Evolutionary conservation across 2,888 invertebrate genomes (phyloP).

Genomic region (Caenorhabditis imperialis): DNA sequence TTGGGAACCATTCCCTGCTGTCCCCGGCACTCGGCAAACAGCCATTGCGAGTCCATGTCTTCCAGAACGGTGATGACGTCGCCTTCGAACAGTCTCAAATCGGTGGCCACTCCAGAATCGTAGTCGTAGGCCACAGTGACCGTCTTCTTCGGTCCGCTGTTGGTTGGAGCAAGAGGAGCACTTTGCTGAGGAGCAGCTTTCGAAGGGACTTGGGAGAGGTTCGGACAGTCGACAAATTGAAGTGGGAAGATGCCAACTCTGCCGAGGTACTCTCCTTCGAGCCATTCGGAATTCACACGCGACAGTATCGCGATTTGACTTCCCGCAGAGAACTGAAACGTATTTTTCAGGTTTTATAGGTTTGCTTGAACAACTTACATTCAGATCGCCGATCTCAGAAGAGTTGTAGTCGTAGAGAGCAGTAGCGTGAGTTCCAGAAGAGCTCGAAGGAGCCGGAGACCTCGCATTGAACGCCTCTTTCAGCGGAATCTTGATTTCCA

Average conservation of each 20-base stretch:
- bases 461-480: constrained; percentile 21
- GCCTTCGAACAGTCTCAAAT: constrained; percentile 54
- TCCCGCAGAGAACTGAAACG: constrained; percentile 67
- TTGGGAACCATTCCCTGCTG: constrained; percentile 68
- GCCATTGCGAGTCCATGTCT: constrained; percentile 61
- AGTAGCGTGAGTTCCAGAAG: constrained; percentile 40
- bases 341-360: not conserved
- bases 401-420: constrained; percentile 74
- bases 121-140: constrained; percentile 70
- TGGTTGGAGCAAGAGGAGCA: constrained; percentile 8
- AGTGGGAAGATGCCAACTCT: constrained; percentile 70
- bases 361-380: constrained; percentile 52
- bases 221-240: constrained; percentile 65
- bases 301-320: constrained; percentile 63
- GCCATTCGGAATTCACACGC: constrained; percentile 70
- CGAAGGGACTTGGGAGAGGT: constrained; percentile 43
- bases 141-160: constrained; percentile 15
- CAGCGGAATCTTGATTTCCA: constrained; percentile 71
- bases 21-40: constrained; percentile 59
- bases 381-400: constrained; percentile 67
- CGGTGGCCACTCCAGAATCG: constrained; percentile 61
- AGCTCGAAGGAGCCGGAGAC: constrained; percentile 10
- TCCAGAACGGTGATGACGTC: constrained; percentile 57
- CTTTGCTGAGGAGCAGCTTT: constrained; percentile 8
- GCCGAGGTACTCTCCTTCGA: constrained; percentile 68